phyloP scores from a whole-genome alignment of 2,113 vertebrate species.

The Thinocorus orbignyianus region DNA sequence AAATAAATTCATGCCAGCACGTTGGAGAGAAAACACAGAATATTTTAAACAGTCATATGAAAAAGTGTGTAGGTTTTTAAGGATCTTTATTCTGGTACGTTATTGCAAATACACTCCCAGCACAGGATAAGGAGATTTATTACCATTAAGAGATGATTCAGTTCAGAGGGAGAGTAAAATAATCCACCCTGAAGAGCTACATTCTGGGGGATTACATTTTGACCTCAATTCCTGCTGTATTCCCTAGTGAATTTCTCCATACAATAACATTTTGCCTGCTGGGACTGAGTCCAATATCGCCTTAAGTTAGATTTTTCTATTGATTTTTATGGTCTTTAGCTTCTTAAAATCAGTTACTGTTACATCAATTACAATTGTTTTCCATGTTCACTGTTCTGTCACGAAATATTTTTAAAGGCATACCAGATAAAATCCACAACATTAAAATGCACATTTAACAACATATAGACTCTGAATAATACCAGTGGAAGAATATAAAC shows the following conservation, averaged over 20 bases:
- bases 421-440: background rate
- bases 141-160: conserved; percentile 18
- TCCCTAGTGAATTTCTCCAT: background rate
- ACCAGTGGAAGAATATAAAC: background rate
- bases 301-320: background rate
- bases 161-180: conserved; percentile 25
- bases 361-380: background rate
- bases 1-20: background rate
- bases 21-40: background rate
- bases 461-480: background rate
- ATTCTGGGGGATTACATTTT: conserved; percentile 22
- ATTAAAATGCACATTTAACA: background rate
- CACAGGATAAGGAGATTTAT: conserved; percentile 20
- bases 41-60: background rate
- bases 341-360: background rate
- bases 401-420: background rate
- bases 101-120: background rate
- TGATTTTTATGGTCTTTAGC: background rate
- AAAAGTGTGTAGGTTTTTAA: background rate
- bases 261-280: background rate
- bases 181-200: background rate
- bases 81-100: background rate
- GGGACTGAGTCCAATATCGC: background rate
- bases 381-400: background rate
- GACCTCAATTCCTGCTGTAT: conserved; percentile 21